Evolutionary conservation across 2,797 vertebrate species (phyloP), one percentile per base, ranked within the genome.

Genomic region (Falco berigora): DNA sequence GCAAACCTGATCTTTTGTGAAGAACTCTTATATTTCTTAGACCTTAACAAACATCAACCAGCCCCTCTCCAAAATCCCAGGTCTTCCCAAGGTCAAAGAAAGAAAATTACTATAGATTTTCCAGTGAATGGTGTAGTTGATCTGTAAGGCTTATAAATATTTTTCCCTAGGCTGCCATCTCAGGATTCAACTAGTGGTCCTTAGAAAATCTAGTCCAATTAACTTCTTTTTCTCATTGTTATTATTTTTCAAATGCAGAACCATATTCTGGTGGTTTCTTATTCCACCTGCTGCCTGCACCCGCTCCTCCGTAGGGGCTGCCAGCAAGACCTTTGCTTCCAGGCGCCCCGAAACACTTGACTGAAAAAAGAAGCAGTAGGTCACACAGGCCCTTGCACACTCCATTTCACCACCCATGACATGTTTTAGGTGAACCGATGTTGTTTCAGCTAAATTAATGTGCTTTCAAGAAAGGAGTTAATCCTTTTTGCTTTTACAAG

Each of bases 281-380:
- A 71, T 2, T 24, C 59, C 73, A 46, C 6, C 5, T 13, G 14
- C 24, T 38, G 21, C 58, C 53, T 24, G 38, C 46, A 38, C 5
- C 28, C 14, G 34, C 34, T 20, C 16, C 15, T 28, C 13, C 0
- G 0, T 0, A 1, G 7, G 42, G 17, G 50, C 50, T 50, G 8
- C 16, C 49, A 50, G 11, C 19, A 12, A 52, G 36, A 30, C 4
- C 40, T 84, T 9, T 24, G 4, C 32, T 76, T 53, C 36, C 90
- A 79, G 40, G 32, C 49, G 34, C 55, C 55, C 36, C 0, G 0
- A 56, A 72, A 55, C 40, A 19, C 69, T 77, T 6, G 10, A 25
- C 61, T 8, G 23, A 8, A 8, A 18, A 78, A n/a, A 59, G 38
- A 61, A 94, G 61, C 79, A 69, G 46, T 15, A 3, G 32, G 28